Conservation (phyloP, 2,113 vertebrate genomes). For the Cacatua alba region DNA sequence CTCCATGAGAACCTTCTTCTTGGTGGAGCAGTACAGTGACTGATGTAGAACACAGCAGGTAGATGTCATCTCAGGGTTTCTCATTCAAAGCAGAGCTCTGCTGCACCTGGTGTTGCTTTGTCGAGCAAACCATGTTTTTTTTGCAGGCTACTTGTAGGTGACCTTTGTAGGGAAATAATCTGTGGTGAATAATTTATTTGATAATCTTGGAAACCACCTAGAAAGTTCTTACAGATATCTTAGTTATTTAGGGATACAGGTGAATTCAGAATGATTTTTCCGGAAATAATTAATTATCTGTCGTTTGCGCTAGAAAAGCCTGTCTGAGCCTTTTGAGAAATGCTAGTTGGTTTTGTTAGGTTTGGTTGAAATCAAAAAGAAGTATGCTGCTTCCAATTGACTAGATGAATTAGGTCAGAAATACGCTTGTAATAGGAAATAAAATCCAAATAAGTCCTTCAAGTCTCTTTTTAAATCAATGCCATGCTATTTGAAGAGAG, state of each 20-base stretch:
- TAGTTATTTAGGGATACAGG: not conserved
- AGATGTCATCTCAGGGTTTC: not conserved
- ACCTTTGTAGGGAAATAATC: not conserved
- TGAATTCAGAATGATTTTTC: not conserved
- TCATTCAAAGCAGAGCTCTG: not conserved
- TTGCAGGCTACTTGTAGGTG: not conserved
- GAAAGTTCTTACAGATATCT: not conserved
- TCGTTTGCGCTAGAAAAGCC: not conserved
- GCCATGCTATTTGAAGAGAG: not conserved
- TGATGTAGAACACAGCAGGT: not conserved
- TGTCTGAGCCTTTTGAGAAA: not conserved
- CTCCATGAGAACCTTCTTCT: not conserved
- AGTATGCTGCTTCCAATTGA: not conserved
- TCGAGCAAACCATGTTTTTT: not conserved
- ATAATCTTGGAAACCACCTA: not conserved
- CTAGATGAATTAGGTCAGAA: constrained; percentile 9
- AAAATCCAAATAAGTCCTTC: not conserved
- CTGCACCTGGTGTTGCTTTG: not conserved
- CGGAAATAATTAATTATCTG: not conserved
- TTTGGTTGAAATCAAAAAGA: not conserved
- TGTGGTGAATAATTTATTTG: not conserved
- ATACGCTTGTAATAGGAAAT: not conserved
- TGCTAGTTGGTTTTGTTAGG: not conserved
- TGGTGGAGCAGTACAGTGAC: not conserved
- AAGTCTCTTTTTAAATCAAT: not conserved